A percentile compares a stretch with the other conserved stretches of the same genome.
Evolutionary conservation across 2,888 invertebrate genomes (phyloP).

Genomic region (Pyrrhosoma nymphula): DNA sequence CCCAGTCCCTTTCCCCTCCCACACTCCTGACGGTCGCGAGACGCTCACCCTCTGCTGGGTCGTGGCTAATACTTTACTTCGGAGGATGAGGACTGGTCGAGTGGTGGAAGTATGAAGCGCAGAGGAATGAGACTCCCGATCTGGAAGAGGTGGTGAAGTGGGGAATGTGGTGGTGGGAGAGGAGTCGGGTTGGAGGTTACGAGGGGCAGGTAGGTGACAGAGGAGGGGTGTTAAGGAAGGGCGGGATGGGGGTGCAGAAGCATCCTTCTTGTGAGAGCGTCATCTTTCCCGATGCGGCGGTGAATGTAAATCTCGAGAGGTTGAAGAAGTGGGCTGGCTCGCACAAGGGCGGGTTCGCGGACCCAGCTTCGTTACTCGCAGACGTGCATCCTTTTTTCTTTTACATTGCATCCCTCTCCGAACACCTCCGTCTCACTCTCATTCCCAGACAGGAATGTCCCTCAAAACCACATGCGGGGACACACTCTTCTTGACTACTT

Average conservation of each 20-base stretch:
- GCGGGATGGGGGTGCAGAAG: neutral
- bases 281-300: constrained; percentile 3
- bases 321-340: neutral
- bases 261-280: neutral
- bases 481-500: neutral
- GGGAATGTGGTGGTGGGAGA: neutral
- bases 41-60: neutral
- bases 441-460: neutral
- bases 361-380: constrained; percentile 51
- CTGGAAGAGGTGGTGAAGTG: neutral
- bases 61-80: neutral
- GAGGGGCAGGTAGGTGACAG: neutral
- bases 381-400: neutral
- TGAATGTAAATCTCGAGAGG: neutral
- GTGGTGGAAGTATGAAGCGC: neutral
- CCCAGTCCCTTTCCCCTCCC: no score
- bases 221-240: neutral
- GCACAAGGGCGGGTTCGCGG: constrained; percentile 55
- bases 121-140: neutral
- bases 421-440: constrained; percentile 44
- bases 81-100: neutral
- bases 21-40: neutral
- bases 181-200: neutral
- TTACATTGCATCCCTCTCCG: neutral
- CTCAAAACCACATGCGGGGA: neutral